Evolutionary conservation across 2,113 vertebrate species (phyloP).

Genomic region (Myodes glareolus): DNA sequence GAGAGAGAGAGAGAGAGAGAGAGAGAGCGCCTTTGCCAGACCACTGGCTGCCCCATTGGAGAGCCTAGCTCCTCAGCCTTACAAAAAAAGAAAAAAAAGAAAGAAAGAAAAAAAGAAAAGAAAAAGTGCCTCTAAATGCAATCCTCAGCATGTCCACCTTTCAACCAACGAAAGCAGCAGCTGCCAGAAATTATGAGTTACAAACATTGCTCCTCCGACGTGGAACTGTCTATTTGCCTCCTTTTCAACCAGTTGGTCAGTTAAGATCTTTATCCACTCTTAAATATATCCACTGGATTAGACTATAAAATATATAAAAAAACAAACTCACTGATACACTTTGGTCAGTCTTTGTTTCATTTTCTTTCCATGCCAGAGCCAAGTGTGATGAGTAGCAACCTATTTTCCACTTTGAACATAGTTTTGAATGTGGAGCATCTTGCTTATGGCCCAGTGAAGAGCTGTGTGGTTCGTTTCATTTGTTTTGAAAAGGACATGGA

Average conservation of each 20-base stretch:
- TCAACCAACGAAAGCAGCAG: background rate
- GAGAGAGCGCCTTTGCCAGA: background rate
- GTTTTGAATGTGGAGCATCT: background rate
- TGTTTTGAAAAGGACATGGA: background rate
- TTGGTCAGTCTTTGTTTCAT: background rate
- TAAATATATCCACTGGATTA: background rate
- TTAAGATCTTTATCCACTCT: background rate
- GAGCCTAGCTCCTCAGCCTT: background rate
- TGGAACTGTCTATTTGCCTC: background rate
- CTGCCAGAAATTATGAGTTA: background rate
- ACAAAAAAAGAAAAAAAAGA: background rate
- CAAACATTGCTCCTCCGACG: background rate
- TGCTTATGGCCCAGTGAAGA: background rate
- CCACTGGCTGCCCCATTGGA: background rate
- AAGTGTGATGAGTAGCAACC: background rate
- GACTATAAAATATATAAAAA: background rate
- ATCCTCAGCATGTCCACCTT: too few relatives aligned
- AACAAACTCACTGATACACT: background rate
- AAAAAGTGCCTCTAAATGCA: background rate
- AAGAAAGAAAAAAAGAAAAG: background rate
- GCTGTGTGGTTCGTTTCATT: conserved; percentile 38
- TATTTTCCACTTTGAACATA: background rate
- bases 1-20: background rate
- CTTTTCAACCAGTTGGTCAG: background rate
- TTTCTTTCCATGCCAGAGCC: background rate